These are phyloP conservation scores for Cantharis lateralis DNA, from an alignment of 2,888 invertebrate species.

Conservation along the genomic window DNA sequence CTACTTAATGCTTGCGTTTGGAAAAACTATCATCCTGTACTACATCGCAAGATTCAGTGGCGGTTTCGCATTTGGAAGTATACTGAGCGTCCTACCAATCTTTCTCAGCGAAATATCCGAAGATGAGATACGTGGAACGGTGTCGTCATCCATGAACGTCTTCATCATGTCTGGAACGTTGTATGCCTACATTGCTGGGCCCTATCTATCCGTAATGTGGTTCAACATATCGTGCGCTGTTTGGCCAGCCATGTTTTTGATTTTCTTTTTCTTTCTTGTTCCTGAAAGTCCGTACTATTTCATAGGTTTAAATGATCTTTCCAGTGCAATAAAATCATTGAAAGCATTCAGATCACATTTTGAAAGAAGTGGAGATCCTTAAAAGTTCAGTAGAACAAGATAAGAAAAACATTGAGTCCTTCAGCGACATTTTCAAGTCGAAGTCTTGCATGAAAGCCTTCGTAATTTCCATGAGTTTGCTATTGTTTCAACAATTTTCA, in stretches of 20 bases:
- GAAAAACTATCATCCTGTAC: neutral
- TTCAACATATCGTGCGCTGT: neutral
- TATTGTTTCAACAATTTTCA: neutral
- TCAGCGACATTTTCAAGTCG: neutral
- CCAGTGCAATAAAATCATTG: neutral
- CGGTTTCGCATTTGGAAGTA: neutral
- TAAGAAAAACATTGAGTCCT: neutral
- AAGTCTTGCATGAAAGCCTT: neutral
- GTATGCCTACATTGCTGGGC: neutral
- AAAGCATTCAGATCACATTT: neutral
- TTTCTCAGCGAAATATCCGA: neutral
- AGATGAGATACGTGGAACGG: neutral
- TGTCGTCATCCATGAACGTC: constrained; percentile 42
- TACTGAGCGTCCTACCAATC: neutral
- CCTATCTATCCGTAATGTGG: neutral
- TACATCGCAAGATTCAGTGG: neutral
- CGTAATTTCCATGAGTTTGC: neutral
- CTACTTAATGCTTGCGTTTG: neutral
- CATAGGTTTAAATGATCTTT: neutral
- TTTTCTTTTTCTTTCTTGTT: neutral
- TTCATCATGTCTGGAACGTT: neutral
- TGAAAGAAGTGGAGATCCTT: neutral
- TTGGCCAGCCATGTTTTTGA: constrained; percentile 10
- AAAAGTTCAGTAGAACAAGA: neutral
- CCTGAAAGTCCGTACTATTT: neutral